Conservation (phyloP, 2,113 vertebrate species). For the Ctenomys sociabilis region DNA sequence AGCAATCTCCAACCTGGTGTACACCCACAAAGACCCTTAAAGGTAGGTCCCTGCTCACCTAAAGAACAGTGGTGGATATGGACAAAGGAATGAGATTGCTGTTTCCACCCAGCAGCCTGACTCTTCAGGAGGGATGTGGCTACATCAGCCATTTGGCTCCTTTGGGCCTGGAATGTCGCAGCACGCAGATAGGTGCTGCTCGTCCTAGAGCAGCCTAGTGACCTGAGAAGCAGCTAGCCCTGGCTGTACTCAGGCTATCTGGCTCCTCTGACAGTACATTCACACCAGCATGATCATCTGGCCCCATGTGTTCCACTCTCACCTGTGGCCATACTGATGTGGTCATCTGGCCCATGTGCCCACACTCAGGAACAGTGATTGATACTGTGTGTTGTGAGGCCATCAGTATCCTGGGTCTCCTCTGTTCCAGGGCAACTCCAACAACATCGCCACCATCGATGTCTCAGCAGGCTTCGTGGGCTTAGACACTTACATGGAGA, state of each 20-base stretch:
- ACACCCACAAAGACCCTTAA: no score
- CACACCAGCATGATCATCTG: background rate
- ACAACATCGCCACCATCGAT: slow-evolving; percentile 95
- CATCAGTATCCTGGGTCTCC: background rate
- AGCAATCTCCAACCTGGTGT: background rate
- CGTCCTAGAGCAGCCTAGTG: background rate
- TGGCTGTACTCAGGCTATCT: background rate
- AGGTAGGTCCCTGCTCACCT: background rate
- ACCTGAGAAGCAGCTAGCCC: background rate
- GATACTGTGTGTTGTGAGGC: background rate
- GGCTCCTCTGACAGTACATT: background rate
- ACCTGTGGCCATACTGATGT: background rate
- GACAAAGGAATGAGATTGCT: background rate
- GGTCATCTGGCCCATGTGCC: background rate
- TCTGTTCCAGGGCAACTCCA: slow-evolving; percentile 95
- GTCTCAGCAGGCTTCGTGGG: slow-evolving; percentile 96
- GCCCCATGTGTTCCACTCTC: background rate
- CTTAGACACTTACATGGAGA: slow-evolving; percentile 91
- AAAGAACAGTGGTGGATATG: background rate
- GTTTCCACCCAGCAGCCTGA: fast-evolving
- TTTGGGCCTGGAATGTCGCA: no score
- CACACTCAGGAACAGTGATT: fast-evolving
- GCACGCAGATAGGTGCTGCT: background rate
- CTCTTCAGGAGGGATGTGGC: background rate
- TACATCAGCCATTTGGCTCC: background rate